These are phyloP conservation scores for Drosophila diplacantha DNA, from an alignment of 2,888 invertebrate species.

Conservation along the genomic window DNA sequence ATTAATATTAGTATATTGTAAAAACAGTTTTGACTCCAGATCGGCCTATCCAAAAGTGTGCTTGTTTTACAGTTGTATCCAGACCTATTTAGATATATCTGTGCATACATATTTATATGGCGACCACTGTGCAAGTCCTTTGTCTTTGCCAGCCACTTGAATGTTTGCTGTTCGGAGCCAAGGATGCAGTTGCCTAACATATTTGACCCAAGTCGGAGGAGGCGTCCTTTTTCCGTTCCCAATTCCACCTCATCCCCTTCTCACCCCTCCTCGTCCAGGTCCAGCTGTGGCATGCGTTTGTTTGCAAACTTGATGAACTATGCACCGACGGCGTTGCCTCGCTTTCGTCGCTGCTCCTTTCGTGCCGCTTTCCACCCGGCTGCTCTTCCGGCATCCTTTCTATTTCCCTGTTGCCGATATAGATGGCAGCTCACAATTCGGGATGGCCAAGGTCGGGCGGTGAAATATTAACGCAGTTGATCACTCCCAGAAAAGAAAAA, in stretches of 20 bases:
- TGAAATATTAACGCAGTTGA: constrained; percentile 48
- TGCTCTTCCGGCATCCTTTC: constrained; percentile 6
- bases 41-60: too few relatives aligned
- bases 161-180: constrained; percentile 29
- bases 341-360: neutral
- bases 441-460: constrained; percentile 35
- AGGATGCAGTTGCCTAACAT: constrained; percentile 55
- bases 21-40: too few relatives aligned
- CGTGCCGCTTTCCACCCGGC: neutral
- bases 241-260: neutral
- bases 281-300: constrained; percentile 58
- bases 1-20: too few relatives aligned
- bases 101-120: too few relatives aligned
- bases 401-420: constrained; percentile 1
- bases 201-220: constrained; percentile 42
- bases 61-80: too few relatives aligned
- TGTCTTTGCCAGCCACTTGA: constrained; percentile 16
- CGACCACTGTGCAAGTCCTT: constrained; percentile 18
- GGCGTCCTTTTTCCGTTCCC: neutral
- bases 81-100: too few relatives aligned
- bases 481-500: constrained; percentile 12
- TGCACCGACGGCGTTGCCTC: constrained; percentile 42
- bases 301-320: constrained; percentile 66
- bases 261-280: neutral
- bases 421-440: constrained; percentile 24